Conservation (phyloP, 2,888 invertebrate species). For the Synanthedon formicaeformis region DNA sequence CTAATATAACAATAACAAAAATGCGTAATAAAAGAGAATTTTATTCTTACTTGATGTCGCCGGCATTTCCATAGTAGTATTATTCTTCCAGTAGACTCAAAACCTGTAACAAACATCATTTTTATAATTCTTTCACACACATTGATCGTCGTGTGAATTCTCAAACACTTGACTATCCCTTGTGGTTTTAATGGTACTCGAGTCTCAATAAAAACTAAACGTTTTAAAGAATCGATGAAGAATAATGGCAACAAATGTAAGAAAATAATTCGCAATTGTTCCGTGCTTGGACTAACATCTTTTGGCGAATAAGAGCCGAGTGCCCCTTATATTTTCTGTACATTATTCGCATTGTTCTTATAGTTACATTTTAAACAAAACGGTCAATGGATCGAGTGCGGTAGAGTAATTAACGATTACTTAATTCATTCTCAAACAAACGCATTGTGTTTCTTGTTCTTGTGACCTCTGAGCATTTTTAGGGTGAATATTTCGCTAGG, state of each 20-base stretch:
- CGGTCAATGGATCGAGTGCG: conserved; percentile 25
- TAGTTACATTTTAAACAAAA: conserved; percentile 1
- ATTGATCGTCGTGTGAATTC: conserved; percentile 18
- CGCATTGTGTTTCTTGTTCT: conserved; percentile 9
- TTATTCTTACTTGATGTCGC: conserved; percentile 39
- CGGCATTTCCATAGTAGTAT: conserved; percentile 27
- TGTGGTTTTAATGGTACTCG: conserved; percentile 33
- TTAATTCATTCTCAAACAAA: conserved; percentile 24
- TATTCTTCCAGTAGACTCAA: conserved; percentile 7
- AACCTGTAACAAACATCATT: conserved; percentile 17
- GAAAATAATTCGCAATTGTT: conserved; percentile 53
- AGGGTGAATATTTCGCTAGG: too few relatives aligned
- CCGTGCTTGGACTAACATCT: conserved; percentile 44
- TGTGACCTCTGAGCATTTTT: conserved; percentile 1
- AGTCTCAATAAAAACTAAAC: conserved; percentile 20
- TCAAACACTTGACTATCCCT: conserved; percentile 21
- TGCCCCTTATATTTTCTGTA: conserved; percentile 35
- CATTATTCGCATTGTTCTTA: conserved; percentile 55
- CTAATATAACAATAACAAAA: neutral
- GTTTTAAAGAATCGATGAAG: conserved; percentile 41
- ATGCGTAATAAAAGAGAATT: neutral
- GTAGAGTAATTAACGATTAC: conserved; percentile 26
- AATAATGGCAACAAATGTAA: conserved; percentile 60
- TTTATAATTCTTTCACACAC: conserved; percentile 14
- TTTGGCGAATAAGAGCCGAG: conserved; percentile 45